Evolutionary conservation across 1,140 invertebrate species (phyloP).

Genomic region (Ooceraea biroi): DNA sequence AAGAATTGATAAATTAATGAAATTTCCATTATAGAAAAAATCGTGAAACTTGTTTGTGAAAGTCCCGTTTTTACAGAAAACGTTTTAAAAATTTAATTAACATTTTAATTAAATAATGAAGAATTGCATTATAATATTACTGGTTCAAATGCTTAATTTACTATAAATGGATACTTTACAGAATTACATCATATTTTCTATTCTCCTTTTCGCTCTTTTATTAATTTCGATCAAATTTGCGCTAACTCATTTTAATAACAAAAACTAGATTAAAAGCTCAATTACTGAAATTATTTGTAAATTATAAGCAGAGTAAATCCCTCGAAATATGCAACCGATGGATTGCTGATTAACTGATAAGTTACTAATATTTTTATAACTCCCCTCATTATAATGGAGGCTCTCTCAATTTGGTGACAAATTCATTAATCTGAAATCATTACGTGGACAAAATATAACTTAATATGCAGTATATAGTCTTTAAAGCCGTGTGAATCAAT

Average conservation of each 20-base stretch:
- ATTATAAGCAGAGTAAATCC: neutral
- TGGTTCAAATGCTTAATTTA: neutral
- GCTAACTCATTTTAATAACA: neutral
- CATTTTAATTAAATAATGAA: neutral
- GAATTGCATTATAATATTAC: neutral
- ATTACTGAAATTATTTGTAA: neutral
- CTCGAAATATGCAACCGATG: neutral
- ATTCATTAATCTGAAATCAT: conserved; percentile 29
- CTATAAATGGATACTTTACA: neutral
- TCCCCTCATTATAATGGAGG: neutral
- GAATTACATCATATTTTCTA: neutral
- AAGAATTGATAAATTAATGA: neutral
- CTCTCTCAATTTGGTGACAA: conserved; percentile 10
- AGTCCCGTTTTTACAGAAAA: neutral
- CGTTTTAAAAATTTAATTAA: neutral
- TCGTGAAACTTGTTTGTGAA: neutral
- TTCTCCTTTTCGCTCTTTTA: neutral
- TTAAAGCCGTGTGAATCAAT: conserved; percentile 28
- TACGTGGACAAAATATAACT: neutral
- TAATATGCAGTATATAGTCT: conserved; percentile 4
- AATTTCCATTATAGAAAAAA: no score
- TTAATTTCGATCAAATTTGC: neutral
- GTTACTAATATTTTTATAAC: conserved; percentile 32
- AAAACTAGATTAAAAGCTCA: conserved; percentile 23
- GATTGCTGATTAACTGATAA: conserved; percentile 32